These are phyloP conservation scores for Corvus moneduloides DNA, from an alignment of 2,113 vertebrate genomes.

Conservation along the genomic window DNA sequence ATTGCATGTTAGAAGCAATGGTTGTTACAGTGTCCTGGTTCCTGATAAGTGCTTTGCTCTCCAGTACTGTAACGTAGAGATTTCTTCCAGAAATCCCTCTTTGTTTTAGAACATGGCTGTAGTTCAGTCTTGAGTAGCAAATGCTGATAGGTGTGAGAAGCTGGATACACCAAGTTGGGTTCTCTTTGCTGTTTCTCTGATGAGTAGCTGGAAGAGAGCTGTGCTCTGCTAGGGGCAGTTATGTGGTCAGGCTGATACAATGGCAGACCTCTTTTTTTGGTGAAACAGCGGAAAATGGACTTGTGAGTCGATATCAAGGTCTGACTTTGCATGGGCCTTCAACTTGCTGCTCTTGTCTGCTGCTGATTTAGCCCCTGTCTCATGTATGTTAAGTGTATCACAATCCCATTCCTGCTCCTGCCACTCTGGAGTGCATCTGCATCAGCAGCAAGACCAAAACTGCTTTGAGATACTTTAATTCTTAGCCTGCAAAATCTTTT, in stretches of 20 bases:
- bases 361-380: background rate
- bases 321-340: background rate
- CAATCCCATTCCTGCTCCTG: background rate
- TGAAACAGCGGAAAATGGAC: background rate
- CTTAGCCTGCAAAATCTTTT: background rate
- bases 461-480: background rate
- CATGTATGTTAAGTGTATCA: fast-evolving
- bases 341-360: background rate
- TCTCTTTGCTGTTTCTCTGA: background rate
- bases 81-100: background rate
- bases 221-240: background rate
- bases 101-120: background rate
- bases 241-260: background rate
- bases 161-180: background rate
- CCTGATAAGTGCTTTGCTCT: background rate
- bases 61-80: background rate
- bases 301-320: background rate
- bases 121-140: background rate
- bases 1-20: background rate
- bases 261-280: background rate
- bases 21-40: background rate
- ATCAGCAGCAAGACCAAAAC: background rate
- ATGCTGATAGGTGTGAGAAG: background rate
- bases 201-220: background rate
- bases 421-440: background rate